A percentile compares a stretch with the other conserved stretches of the same genome.
phyloP scores from a whole-genome alignment of 1,140 invertebrate genomes.

The Sarcophaga bullata region DNA sequence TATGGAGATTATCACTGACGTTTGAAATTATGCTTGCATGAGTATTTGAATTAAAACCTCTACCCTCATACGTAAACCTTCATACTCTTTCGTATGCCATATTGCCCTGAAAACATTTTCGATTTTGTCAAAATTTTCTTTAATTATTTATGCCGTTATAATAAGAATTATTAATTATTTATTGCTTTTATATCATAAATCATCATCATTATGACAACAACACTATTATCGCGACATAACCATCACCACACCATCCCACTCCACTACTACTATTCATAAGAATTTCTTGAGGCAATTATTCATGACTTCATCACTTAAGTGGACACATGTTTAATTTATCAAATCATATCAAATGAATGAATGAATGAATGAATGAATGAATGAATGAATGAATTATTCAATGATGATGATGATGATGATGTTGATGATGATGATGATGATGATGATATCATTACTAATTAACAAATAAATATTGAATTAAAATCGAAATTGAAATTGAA shows the following conservation, averaged over 20 bases:
- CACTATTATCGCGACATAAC: neutral
- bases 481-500: too few relatives aligned
- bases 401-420: too few relatives aligned
- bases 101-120: neutral
- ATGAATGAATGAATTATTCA: too few relatives aligned
- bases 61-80: too few relatives aligned
- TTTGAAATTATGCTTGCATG: too few relatives aligned
- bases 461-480: neutral
- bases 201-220: neutral
- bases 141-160: neutral
- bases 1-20: too few relatives aligned
- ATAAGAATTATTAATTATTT: neutral
- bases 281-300: neutral
- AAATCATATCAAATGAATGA: neutral
- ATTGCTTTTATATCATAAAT: too few relatives aligned
- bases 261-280: neutral
- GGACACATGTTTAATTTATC: conserved; percentile 8
- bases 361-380: too few relatives aligned
- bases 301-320: neutral
- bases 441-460: neutral
- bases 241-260: too few relatives aligned
- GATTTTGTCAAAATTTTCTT: neutral
- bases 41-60: too few relatives aligned
- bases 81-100: neutral
- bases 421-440: too few relatives aligned